These are phyloP conservation scores for Seira sanloemensis DNA, from an alignment of 2,888 invertebrate species.

Conservation along the genomic window DNA sequence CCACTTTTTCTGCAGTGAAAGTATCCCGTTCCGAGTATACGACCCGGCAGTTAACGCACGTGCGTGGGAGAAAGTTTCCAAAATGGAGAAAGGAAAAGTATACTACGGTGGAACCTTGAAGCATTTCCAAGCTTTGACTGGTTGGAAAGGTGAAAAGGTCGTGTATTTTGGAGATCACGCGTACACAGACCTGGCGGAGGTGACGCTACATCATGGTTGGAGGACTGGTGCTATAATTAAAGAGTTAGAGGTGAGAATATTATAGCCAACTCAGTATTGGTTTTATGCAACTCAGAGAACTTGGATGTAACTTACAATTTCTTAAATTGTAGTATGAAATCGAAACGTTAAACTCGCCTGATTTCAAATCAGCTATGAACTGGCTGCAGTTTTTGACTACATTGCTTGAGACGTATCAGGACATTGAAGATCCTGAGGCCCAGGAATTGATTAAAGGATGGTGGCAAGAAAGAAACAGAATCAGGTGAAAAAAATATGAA, in stretches of 20 bases:
- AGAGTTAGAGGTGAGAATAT: slow-evolving; percentile 86
- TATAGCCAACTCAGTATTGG: too few relatives aligned
- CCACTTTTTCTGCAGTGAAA: slow-evolving; percentile 92
- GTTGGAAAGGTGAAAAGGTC: slow-evolving; percentile 94
- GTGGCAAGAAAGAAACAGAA: slow-evolving; percentile 87
- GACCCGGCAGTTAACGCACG: slow-evolving; percentile 88
- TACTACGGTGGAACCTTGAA: slow-evolving; percentile 97
- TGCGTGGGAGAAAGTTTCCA: slow-evolving; percentile 93
- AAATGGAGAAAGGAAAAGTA: slow-evolving; percentile 90
- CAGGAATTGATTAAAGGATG: slow-evolving; percentile 83
- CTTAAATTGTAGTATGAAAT: slow-evolving; percentile 90
- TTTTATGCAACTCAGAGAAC: not conserved
- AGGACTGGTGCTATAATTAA: slow-evolving; percentile 97
- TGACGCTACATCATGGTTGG: slow-evolving; percentile 91
- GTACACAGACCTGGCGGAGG: slow-evolving; percentile 97
- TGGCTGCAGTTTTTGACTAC: slow-evolving; percentile 95
- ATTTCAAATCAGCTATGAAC: slow-evolving; percentile 91
- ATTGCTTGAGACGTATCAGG: slow-evolving; percentile 92
- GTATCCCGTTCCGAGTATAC: slow-evolving; percentile 92
- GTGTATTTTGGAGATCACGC: slow-evolving; percentile 99
- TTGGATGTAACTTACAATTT: not conserved
- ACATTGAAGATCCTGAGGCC: slow-evolving; percentile 84
- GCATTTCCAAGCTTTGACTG: slow-evolving; percentile 92
- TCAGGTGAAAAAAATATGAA: slow-evolving; percentile 80
- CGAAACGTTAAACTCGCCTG: slow-evolving; percentile 86